Evolutionary conservation across 2,113 vertebrate genomes (phyloP).

Genomic region (Ancistrus triradiatus): DNA sequence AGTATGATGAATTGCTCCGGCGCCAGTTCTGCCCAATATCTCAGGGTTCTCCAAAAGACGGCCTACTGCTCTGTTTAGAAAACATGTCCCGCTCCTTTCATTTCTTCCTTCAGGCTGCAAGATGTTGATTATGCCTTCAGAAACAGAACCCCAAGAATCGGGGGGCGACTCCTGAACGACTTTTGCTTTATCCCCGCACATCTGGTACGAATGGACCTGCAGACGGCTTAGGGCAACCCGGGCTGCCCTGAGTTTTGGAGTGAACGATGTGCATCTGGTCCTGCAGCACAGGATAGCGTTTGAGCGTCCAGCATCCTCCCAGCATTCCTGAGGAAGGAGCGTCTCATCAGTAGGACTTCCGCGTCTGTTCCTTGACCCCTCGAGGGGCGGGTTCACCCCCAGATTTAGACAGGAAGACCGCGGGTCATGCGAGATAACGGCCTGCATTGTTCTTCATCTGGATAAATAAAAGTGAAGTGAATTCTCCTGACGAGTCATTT

Average conservation of each 20-base stretch:
- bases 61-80: too few relatives aligned
- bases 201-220: conserved; percentile 26
- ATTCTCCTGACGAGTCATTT: conserved; percentile 1
- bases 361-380: conserved; percentile 51
- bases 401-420: conserved; percentile 32
- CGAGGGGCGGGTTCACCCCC: conserved; percentile 24
- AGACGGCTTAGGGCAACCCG: not conserved
- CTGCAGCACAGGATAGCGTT: conserved; percentile 54
- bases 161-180: not conserved
- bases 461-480: conserved; percentile 13
- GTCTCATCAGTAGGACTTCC: conserved; percentile 46
- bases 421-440: not conserved
- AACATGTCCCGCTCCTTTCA: too few relatives aligned
- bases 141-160: not conserved
- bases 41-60: too few relatives aligned
- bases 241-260: conserved; percentile 22
- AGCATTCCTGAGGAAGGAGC: conserved; percentile 48
- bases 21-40: too few relatives aligned
- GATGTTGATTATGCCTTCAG: too few relatives aligned
- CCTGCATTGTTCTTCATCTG: conserved; percentile 19
- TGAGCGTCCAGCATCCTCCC: conserved; percentile 55
- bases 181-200: conserved; percentile 8
- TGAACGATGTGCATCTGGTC: conserved; percentile 60
- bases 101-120: too few relatives aligned
- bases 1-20: too few relatives aligned